Base-by-base conservation (phyloP, 2,113 vertebrate species). In the Cinclus cinclus region DNA sequence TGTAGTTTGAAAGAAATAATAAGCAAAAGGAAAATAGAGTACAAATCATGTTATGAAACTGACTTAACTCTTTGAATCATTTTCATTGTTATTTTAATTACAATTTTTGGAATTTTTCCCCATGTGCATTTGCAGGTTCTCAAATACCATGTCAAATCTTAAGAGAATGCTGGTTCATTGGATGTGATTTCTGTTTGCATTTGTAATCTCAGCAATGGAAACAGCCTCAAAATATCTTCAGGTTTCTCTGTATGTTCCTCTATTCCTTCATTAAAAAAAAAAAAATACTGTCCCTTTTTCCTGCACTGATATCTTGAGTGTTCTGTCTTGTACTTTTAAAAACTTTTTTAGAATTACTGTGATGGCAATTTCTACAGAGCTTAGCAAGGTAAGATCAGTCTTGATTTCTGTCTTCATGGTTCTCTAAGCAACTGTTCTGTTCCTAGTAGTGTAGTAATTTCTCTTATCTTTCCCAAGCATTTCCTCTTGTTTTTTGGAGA, bases 1-100 rank as follows among this genome's bases (percentile, higher is more conserved):
- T 93, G 91, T 83, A 96, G 64, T 92, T 94, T 89, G 80, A 97
- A 95, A 94, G 85, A 88, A 95, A 91, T 94, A 94, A 93, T 95
- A 95, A 97, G 70, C 71, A 95, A 78, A 78, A 97, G 71, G 49
- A 93, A 96, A 94, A 96, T 76, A 95, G 60, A 92, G 56, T 71
- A 73, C 64, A 92, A 91, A 92, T 97, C 58, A 70, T 70, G 63
- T 93, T 90, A 78, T 58, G 62, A 88, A 87, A 74, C 91, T 73
- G 67, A 79, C 80, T 95, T 94, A 93, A 94, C 75, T 90, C 52
- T 90, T 94, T 71, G 25, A 4, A 21, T 87, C 2, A 27, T 80
- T 95, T 94, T 77, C 46, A 63, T 65, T 87, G 83, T 91, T 90
- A 89, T 39, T 49, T 68, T 63, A 58, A 81, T 58, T 58, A 46